Evolutionary conservation across 2,797 vertebrate genomes (phyloP).

Genomic region (Glyptemys insculpta): DNA sequence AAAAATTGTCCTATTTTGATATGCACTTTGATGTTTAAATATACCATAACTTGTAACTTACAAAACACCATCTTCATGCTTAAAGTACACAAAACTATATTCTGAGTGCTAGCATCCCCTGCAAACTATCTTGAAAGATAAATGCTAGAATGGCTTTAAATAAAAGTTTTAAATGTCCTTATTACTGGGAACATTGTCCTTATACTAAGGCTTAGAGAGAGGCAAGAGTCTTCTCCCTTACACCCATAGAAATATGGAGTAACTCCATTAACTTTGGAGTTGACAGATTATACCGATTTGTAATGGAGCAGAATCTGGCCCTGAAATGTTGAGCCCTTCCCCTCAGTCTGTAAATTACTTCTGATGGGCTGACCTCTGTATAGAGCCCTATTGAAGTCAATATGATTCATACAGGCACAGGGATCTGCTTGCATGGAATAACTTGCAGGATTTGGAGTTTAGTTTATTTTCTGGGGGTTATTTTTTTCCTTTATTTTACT

Average conservation of each 20-base stretch:
- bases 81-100: slow-evolving; percentile 33
- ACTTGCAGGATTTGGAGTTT: slow-evolving; percentile 67
- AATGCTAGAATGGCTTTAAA: slow-evolving; percentile 67
- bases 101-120: slow-evolving; percentile 70
- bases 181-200: slow-evolving; percentile 73
- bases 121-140: slow-evolving; percentile 72
- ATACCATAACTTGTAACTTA: slow-evolving; percentile 61
- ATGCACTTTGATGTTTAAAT: slow-evolving; percentile 74
- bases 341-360: not conserved
- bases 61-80: slow-evolving; percentile 57
- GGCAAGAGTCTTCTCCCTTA: slow-evolving; percentile 57
- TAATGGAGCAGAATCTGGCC: slow-evolving; percentile 54
- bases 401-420: not conserved
- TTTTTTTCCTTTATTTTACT: slow-evolving; percentile 91
- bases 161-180: slow-evolving; percentile 79
- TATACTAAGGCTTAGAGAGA: slow-evolving; percentile 68
- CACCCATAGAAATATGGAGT: not conserved
- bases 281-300: slow-evolving; percentile 5
- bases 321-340: not conserved
- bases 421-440: slow-evolving; percentile 4
- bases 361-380: not conserved
- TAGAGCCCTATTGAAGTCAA: not conserved
- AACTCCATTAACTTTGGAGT: not conserved
- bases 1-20: slow-evolving; percentile 56
- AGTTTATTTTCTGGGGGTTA: slow-evolving; percentile 71